phyloP scores from a whole-genome alignment of 2,113 vertebrate genomes.

The western clawed frog (Xenopus tropicalis) region UCB_Xtro_10.0 CM004445.2:103155001-103155500 shows the following conservation, averaged over 20 bases:
- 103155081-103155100: too few relatives aligned
- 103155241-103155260: constrained; percentile 51
- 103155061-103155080: too few relatives aligned
- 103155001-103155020: too few relatives aligned
- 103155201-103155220: constrained; percentile 59
- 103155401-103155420: constrained; percentile 55
- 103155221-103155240: constrained; percentile 54
- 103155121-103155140: too few relatives aligned
- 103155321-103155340: constrained; percentile 59
- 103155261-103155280: constrained; percentile 62
- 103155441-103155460: constrained; percentile 40
- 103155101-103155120: too few relatives aligned
- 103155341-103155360: constrained; percentile 57
- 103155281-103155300: constrained; percentile 57
- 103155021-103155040: too few relatives aligned
- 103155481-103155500: too few relatives aligned
- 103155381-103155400: constrained; percentile 53
- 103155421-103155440: constrained; percentile 34
- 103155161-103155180: constrained; percentile 50
- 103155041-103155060: too few relatives aligned
- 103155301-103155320: constrained; percentile 58
- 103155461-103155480: too few relatives aligned
- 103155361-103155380: constrained; percentile 55
- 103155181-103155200: constrained; percentile 49
- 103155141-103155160: not conserved